These are phyloP conservation scores for Dendroctonus ponderosae DNA, from an alignment of 1,140 invertebrate species.

Conservation along the genomic window DNA sequence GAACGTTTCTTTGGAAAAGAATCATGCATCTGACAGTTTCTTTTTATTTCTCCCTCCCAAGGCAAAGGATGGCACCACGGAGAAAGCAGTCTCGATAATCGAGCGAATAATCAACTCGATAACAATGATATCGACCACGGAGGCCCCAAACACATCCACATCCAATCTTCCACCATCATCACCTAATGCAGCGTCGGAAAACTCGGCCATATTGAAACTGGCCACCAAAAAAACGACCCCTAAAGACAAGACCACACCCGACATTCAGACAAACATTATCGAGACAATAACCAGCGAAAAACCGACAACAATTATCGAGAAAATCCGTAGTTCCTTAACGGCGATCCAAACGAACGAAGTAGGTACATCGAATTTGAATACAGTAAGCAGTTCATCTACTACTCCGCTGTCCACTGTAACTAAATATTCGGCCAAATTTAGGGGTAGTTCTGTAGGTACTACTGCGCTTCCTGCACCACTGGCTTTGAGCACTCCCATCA, in stretches of 20 bases:
- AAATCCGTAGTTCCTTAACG: conserved; percentile 47
- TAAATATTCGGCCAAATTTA: conserved; percentile 37
- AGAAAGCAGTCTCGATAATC: conserved; percentile 46
- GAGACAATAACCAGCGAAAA: conserved; percentile 46
- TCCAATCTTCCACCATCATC: conserved; percentile 26
- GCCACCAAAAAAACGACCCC: conserved; percentile 42
- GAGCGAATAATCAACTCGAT: conserved; percentile 50
- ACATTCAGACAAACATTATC: conserved; percentile 36
- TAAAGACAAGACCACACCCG: conserved; percentile 37
- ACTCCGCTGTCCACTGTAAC: conserved; percentile 40
- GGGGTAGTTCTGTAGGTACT: conserved; percentile 34
- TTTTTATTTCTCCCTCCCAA: conserved; percentile 34
- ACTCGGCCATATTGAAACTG: conserved; percentile 47
- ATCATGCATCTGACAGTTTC: neutral
- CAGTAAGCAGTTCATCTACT: conserved; percentile 39
- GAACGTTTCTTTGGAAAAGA: too few species aligned
- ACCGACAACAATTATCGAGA: conserved; percentile 50
- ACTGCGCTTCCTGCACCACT: conserved; percentile 38
- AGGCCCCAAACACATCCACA: conserved; percentile 31
- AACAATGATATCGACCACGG: conserved; percentile 46
- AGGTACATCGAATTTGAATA: conserved; percentile 44
- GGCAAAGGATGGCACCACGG: conserved; percentile 39
- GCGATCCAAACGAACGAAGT: conserved; percentile 48
- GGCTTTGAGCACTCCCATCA: conserved; percentile 39
- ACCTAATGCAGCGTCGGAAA: conserved; percentile 28